Base-by-base conservation (phyloP, 2,888 invertebrate species). In the Sturmia bella region DNA sequence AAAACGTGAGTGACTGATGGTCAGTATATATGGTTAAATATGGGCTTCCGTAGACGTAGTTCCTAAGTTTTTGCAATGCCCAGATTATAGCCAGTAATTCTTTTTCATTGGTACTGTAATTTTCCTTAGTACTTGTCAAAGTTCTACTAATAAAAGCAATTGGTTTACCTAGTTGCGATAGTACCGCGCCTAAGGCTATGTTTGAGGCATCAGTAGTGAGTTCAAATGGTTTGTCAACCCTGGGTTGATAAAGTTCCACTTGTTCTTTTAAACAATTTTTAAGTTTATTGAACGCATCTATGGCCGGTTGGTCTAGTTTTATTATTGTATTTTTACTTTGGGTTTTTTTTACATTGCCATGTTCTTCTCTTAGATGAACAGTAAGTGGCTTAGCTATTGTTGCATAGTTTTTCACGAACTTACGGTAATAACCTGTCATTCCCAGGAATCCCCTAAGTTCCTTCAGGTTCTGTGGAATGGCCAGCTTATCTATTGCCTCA, bases 221-320 rank as follows among this genome's bases (percentile, higher is more conserved):
- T 27, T 32, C 32, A 3, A 32, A 32, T 1, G 32, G 32, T 7
- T 32, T 3, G 32, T 1, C 5, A 1, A 6, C 5, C 1, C 7
- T 7, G 3, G 32, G 32, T 32, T 32, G 32, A 7, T 27, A 54
- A 6, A 32, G 3, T 27, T 54, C 54, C 2, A 27, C 54, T 32
- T 56, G 56, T 56, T 15, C 56, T 21, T 56, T 15, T 17, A 56
- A 37, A 17, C 32, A 5, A 1, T 57, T 37, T 39, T 57, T 57
- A 19, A 57, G n/a, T 39, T 37, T 39, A 17, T 57, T 57, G 37
- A 39, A 27, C 12, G 39, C 57, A 4, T 57, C 39, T 57, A 57
- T 3, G 19, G 37, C 57, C 37, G 37, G 6, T 57, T 39, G 15
- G 12, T 39, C 19, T 1, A 57, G 17, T 7, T 37, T 57, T 19